Conservation (phyloP, 1,140 invertebrate genomes). For the Portunus trituberculatus region DNA sequence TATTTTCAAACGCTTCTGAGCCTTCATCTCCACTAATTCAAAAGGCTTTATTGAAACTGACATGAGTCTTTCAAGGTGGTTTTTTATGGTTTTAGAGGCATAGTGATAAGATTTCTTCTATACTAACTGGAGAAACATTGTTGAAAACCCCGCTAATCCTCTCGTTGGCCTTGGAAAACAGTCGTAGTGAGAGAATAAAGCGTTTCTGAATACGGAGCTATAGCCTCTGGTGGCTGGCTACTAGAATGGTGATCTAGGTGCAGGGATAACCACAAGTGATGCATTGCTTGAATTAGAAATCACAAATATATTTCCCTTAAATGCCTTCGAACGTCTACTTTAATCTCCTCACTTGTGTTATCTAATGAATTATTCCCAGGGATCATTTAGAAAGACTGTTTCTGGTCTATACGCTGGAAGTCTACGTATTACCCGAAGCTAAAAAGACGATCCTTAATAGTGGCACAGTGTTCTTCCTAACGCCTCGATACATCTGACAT, state of each 20-base stretch:
- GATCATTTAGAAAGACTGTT: background rate
- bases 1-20: too few species aligned
- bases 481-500: constrained; percentile 12
- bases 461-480: background rate
- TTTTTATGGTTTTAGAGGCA: too few species aligned
- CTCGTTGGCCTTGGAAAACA: too few species aligned
- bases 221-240: background rate
- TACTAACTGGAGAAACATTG: too few species aligned
- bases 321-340: background rate
- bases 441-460: background rate
- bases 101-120: too few species aligned
- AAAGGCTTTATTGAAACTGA: too few species aligned
- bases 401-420: background rate
- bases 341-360: background rate
- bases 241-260: background rate
- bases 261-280: background rate
- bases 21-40: too few species aligned
- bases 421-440: background rate
- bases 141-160: too few species aligned
- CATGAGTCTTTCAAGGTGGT: too few species aligned
- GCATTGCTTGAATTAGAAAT: background rate
- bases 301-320: background rate
- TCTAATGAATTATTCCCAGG: background rate
- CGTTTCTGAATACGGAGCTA: too few species aligned
- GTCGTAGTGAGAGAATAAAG: too few species aligned